Base-by-base conservation (phyloP, 2,888 invertebrate species). In the Anthoptus insignis region DNA sequence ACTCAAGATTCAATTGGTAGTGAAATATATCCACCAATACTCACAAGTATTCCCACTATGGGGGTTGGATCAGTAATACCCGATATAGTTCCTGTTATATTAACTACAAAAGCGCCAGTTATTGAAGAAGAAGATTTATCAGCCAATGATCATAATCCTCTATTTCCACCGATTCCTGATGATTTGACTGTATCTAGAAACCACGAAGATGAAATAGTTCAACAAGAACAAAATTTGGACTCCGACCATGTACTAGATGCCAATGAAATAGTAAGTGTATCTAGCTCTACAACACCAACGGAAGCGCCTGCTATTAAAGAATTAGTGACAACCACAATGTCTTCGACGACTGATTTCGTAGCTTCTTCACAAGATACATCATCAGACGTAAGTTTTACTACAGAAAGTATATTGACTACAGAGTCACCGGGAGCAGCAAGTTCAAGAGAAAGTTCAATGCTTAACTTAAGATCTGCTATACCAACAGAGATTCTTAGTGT, bases 121-220 rank as follows among this genome's bases (percentile, higher is more conserved):
- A 76, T 90, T 7, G 90, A 92, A 70, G 92, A 93, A 68, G 92
- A 93, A 66, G 92, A 93, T 66, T 65, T 80, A 3, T 76, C 79
- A 9, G 67, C 81, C 11, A 84, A 88, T 14, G 92, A 92, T 39
- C 92, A 88, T 53, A 91, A 92, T 66, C 93, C 93, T 9, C 92
- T 92, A 6, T 93, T 93, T 60, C 93, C 93, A 0, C 93, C 93
- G 1, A 78, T 91, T 24, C 92, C 91, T 5, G 93, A 93, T 71
- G 93, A 93, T 71, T 79, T 93, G 34, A 86, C 89, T 19, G 88
- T 88, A 9, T 70, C 84, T 3, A 82, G 86, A 47, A 89, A 87
- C 68, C 91, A 91, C 42, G 91, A 89, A 24, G 92, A 92, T 63
- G 92, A 91, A 72, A 81, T 83, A 52, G 80, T 86, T 22, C 81